phyloP scores from a whole-genome alignment of 2,797 vertebrate species.

The Epinephelus coioides region DNA sequence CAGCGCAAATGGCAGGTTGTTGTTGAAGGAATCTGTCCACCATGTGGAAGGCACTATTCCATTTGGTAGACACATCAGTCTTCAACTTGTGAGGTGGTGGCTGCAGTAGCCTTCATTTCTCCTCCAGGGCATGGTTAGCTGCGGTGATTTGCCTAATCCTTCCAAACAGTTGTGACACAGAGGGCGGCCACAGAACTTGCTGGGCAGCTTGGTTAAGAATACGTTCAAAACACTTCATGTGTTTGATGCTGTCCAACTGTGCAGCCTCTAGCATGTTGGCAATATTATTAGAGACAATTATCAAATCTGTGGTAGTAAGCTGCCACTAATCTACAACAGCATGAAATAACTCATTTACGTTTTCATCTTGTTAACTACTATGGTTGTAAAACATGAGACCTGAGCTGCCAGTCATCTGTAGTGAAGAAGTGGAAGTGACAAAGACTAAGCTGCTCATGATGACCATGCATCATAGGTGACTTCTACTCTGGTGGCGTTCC shows the following conservation, averaged over 20 bases:
- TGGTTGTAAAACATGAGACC: neutral
- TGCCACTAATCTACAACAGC: slow-evolving; percentile 14
- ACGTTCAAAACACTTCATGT: slow-evolving; percentile 13
- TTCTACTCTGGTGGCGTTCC: neutral
- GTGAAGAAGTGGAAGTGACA: neutral
- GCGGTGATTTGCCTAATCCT: slow-evolving; percentile 20
- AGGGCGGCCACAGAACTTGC: slow-evolving; percentile 7
- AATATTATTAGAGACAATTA: slow-evolving; percentile 10
- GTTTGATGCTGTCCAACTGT: slow-evolving; percentile 23
- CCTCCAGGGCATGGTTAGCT: slow-evolving; percentile 33
- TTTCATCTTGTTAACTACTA: neutral
- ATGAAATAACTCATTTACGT: neutral
- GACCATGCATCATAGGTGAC: slow-evolving; percentile 4
- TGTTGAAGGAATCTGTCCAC: neutral
- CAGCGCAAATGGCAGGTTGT: slow-evolving; percentile 10
- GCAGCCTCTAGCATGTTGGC: neutral
- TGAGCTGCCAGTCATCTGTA: neutral
- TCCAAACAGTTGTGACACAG: slow-evolving; percentile 10
- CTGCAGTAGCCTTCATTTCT: slow-evolving; percentile 18
- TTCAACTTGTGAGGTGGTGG: slow-evolving; percentile 17
- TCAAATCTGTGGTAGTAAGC: slow-evolving; percentile 16
- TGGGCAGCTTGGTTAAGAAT: slow-evolving; percentile 4
- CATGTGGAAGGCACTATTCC: slow-evolving; percentile 2
- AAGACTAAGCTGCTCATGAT: neutral
- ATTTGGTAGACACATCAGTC: slow-evolving; percentile 23